These are phyloP conservation scores for Noctuana brunneofusca DNA, from an alignment of 2,888 invertebrate genomes.

Conservation along the genomic window DNA sequence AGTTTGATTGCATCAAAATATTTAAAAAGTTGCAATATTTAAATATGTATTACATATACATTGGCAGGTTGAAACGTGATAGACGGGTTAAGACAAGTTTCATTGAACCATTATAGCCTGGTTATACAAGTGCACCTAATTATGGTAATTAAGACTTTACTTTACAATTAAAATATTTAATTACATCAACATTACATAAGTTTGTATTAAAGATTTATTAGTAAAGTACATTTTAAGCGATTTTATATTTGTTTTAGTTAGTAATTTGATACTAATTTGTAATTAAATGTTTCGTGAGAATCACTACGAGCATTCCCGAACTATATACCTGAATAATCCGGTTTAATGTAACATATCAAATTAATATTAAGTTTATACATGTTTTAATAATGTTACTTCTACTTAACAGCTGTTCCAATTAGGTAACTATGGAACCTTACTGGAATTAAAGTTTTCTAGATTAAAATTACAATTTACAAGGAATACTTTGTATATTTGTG, in stretches of 20 bases:
- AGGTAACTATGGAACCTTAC: too few relatives aligned
- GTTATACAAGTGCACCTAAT: constrained; percentile 24
- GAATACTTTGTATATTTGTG: too few relatives aligned
- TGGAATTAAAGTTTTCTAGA: too few relatives aligned
- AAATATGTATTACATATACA: constrained; percentile 26
- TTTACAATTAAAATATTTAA: constrained; percentile 7
- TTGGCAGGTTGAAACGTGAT: constrained; percentile 18
- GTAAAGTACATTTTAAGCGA: neutral
- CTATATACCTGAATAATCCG: too few relatives aligned
- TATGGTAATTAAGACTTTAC: constrained; percentile 3
- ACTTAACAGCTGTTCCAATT: too few relatives aligned
- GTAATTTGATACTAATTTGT: neutral
- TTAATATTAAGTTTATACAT: too few relatives aligned
- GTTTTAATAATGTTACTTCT: too few relatives aligned
- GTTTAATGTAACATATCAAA: too few relatives aligned
- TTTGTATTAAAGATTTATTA: neutral
- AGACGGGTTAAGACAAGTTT: constrained; percentile 12
- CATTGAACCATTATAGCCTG: constrained; percentile 14
- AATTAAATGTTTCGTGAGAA: too few relatives aligned
- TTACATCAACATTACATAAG: neutral
- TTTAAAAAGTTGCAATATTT: constrained; percentile 25
- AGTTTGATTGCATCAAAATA: constrained; percentile 22
- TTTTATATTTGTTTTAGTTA: constrained; percentile 3
- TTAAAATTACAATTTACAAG: too few relatives aligned
- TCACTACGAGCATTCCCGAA: too few relatives aligned